Evolutionary conservation across 2,888 invertebrate species (phyloP).

Genomic region (Autographa pulchrina): DNA sequence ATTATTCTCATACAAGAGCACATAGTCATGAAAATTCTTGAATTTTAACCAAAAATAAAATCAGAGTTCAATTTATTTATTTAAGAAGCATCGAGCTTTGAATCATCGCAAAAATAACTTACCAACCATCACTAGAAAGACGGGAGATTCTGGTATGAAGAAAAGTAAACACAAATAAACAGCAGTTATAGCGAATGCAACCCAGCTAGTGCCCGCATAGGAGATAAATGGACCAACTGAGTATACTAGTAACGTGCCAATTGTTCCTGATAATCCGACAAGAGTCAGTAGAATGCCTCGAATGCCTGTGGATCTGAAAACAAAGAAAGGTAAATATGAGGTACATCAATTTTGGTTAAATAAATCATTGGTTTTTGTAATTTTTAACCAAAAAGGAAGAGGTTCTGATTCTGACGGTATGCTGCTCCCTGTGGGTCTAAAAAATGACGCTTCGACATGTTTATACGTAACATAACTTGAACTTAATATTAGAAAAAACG

Average conservation of each 20-base stretch:
- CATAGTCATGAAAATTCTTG: too few species aligned
- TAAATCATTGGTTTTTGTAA: too few species aligned
- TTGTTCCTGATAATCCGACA: slow-evolving; percentile 55
- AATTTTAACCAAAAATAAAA: too few species aligned
- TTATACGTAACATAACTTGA: too few species aligned
- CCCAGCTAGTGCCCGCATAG: slow-evolving; percentile 54
- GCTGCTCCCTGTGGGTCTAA: too few species aligned
- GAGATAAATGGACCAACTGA: slow-evolving; percentile 61
- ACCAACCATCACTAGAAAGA: slow-evolving; percentile 30
- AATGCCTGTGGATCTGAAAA: slow-evolving; percentile 66
- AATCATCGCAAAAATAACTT: neutral
- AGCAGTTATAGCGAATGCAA: slow-evolving; percentile 54
- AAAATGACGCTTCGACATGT: too few species aligned
- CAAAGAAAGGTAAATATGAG: slow-evolving; percentile 1
- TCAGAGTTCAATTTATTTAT: too few species aligned
- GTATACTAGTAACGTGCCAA: slow-evolving; percentile 60
- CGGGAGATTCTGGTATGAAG: slow-evolving; percentile 27
- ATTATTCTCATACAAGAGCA: too few species aligned
- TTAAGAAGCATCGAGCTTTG: neutral
- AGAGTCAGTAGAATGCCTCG: slow-evolving; percentile 64
- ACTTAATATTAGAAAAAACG: too few species aligned
- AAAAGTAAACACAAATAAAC: neutral
- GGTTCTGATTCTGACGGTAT: too few species aligned
- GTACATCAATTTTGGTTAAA: too few species aligned
- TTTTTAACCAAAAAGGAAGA: too few species aligned